Percentiles rank a stretch among this genome's conserved stretches.
These are phyloP conservation scores for Cichlasoma orientale DNA, from an alignment of 2,797 vertebrate genomes.

Conservation along the genomic window DNA sequence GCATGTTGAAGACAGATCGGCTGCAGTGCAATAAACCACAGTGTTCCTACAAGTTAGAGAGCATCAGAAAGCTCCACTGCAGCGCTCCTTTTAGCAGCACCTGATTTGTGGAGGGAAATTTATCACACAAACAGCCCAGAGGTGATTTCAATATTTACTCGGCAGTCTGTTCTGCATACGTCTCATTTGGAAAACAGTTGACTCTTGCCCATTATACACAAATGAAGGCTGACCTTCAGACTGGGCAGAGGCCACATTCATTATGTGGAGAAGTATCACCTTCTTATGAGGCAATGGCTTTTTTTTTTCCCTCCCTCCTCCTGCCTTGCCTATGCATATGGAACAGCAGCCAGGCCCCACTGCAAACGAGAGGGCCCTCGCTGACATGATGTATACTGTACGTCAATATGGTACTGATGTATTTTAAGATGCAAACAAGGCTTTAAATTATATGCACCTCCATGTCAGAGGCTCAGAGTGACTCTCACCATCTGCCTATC, in stretches of 20 bases:
- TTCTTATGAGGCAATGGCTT: conserved; percentile 72
- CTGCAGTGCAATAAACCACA: conserved; percentile 59
- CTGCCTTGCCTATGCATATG: conserved; percentile 81
- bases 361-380: conserved; percentile 84
- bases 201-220: conserved; percentile 87
- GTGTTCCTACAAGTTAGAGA: conserved; percentile 57
- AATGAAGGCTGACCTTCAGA: conserved; percentile 97
- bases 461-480: conserved; percentile 93
- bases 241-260: conserved; percentile 86
- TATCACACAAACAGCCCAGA: conserved; percentile 80
- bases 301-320: not conserved
- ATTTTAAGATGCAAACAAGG: conserved; percentile 99
- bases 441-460: conserved; percentile 98
- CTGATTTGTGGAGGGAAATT: conserved; percentile 77
- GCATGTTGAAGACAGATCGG: conserved; percentile 4
- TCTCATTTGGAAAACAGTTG: conserved; percentile 88
- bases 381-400: conserved; percentile 98
- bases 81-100: conserved; percentile 67
- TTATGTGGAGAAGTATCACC: conserved; percentile 83
- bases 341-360: conserved; percentile 77
- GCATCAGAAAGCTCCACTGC: conserved; percentile 60
- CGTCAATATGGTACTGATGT: conserved; percentile 99
- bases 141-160: conserved; percentile 83
- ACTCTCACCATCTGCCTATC: conserved; percentile 98
- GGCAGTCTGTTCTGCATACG: conserved; percentile 81